Conservation (phyloP, 2,888 invertebrate species). For the Cephus runcator region DNA sequence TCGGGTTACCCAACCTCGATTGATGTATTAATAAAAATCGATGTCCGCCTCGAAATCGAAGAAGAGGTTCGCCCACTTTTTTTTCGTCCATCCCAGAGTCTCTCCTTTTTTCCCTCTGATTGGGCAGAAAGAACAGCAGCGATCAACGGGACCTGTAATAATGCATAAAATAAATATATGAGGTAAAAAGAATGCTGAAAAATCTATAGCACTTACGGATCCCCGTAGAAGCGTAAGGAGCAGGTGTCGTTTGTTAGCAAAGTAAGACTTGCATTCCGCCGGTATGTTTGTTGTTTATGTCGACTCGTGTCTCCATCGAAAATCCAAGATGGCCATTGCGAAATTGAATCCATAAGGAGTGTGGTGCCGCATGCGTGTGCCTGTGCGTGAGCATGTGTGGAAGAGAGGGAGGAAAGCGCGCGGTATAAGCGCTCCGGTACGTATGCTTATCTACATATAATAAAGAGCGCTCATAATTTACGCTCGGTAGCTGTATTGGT, state of each 20-base stretch:
- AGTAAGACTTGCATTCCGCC: neutral
- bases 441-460: constrained; percentile 4
- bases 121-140: neutral
- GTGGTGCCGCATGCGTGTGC: neutral
- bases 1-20: constrained; percentile 13
- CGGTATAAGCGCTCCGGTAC: neutral
- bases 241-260: neutral
- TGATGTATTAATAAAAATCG: constrained; percentile 7
- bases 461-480: constrained; percentile 6
- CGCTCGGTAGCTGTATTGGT: neutral
- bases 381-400: too few relatives aligned
- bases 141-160: neutral
- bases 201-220: neutral
- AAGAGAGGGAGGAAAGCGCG: neutral
- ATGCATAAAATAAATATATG: too few relatives aligned
- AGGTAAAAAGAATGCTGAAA: neutral
- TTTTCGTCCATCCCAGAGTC: neutral
- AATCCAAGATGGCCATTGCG: constrained; percentile 4
- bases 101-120: constrained; percentile 18
- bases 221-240: neutral
- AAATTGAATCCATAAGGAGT: neutral
- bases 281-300: neutral
- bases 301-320: neutral
- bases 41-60: constrained; percentile 17
- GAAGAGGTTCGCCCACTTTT: constrained; percentile 4